Evolutionary conservation across 2,888 invertebrate species (phyloP).

Genomic region (Anoplius nigerrimus): DNA sequence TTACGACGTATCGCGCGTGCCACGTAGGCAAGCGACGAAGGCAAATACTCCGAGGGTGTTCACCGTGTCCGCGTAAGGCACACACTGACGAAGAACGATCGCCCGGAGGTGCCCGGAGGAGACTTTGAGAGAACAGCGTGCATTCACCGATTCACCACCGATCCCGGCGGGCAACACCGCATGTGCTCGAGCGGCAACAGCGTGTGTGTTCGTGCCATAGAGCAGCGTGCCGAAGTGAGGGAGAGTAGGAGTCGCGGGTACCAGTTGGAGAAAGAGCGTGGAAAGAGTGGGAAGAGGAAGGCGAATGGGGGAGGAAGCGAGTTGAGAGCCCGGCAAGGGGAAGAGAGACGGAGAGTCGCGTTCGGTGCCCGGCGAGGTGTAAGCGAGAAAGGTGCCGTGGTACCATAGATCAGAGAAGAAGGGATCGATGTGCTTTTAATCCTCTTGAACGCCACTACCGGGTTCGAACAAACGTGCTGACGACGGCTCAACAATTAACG

Average conservation of each 20-base stretch:
- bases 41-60: slow-evolving; percentile 24
- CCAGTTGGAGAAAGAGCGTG: slow-evolving; percentile 36
- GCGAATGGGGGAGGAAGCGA: slow-evolving; percentile 13
- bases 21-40: slow-evolving; percentile 44
- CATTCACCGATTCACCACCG: slow-evolving; percentile 60
- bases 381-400: no score
- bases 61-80: slow-evolving; percentile 53
- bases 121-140: slow-evolving; percentile 48
- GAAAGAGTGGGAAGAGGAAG: slow-evolving; percentile 31
- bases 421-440: no score
- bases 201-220: slow-evolving; percentile 17
- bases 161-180: slow-evolving; percentile 28
- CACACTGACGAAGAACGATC: slow-evolving; percentile 63
- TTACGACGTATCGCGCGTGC: slow-evolving; percentile 25
- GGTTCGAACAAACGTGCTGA: no score
- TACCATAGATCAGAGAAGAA: no score
- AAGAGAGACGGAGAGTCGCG: slow-evolving; percentile 22
- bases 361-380: no score
- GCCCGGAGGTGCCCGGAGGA: slow-evolving; percentile 41
- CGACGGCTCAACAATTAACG: no score
- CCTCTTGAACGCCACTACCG: no score
- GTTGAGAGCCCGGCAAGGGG: slow-evolving; percentile 23
- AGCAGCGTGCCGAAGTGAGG: not conserved
- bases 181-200: slow-evolving; percentile 19
- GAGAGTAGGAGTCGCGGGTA: slow-evolving; percentile 8